A percentile compares a stretch with the other conserved stretches of the same genome.
phyloP scores from a whole-genome alignment of 2,797 vertebrate genomes.

The Silurus aristotelis region DNA sequence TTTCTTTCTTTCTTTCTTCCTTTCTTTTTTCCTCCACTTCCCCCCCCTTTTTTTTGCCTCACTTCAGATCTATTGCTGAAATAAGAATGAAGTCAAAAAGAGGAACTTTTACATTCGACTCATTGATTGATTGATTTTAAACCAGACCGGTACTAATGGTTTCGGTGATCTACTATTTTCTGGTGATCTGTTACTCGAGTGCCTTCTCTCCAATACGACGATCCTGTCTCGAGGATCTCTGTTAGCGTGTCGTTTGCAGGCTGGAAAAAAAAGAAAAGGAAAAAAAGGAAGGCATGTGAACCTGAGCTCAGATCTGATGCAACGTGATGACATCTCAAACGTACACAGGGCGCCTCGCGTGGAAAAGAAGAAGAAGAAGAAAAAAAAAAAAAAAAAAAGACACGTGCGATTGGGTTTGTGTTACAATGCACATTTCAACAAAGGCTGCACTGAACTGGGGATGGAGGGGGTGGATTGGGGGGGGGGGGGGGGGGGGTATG shows the following conservation, averaged over 20 bases:
- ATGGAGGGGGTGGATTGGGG: not conserved
- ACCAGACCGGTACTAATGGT: not conserved
- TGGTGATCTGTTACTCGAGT: not conserved
- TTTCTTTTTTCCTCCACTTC: not conserved
- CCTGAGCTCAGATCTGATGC: slow-evolving; percentile 42
- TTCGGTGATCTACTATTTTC: not conserved
- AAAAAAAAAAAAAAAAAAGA: not conserved
- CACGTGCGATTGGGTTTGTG: slow-evolving; percentile 15
- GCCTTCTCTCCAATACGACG: slow-evolving; percentile 1
- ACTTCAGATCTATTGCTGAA: slow-evolving; percentile 42
- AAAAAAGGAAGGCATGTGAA: slow-evolving; percentile 1
- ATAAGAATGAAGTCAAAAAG: slow-evolving; percentile 33
- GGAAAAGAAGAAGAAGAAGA: too few relatives aligned
- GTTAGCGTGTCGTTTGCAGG: not conserved
- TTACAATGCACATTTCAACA: slow-evolving; percentile 12
- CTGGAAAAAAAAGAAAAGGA: not conserved
- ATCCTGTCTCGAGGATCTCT: not conserved
- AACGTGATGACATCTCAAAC: slow-evolving; percentile 32
- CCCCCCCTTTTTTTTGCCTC: not conserved
- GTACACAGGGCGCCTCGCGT: not conserved
- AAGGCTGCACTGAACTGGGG: not conserved
- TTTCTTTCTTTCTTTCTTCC: not conserved
- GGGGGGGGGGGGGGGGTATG: not conserved
- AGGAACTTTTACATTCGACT: slow-evolving; percentile 26
- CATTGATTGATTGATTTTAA: slow-evolving; percentile 1